Conservation (phyloP, 2,888 invertebrate species). For the Micoletzkya japonica region DNA sequence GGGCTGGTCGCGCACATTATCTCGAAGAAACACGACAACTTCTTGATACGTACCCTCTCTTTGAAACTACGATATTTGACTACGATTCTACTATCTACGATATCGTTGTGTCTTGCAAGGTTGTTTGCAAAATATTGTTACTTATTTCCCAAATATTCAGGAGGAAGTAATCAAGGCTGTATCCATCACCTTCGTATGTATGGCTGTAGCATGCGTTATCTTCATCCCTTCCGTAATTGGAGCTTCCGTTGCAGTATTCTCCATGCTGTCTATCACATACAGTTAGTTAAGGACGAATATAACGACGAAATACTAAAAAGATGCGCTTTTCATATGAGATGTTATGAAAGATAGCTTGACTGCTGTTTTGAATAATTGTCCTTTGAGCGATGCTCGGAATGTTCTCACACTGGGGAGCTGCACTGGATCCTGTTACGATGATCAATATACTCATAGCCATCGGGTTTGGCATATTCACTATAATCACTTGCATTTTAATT, state of each 20-base stretch:
- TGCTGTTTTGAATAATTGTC: neutral
- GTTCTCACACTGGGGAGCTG: constrained; percentile 53
- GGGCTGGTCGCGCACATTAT: constrained; percentile 48
- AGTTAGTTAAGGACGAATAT: constrained; percentile 36
- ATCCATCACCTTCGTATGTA: constrained; percentile 54
- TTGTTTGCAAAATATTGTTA: constrained; percentile 7
- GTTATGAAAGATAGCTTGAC: neutral
- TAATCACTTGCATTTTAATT: neutral
- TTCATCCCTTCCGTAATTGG: constrained; percentile 52
- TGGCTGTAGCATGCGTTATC: constrained; percentile 55
- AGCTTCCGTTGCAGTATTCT: constrained; percentile 48
- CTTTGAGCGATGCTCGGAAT: constrained; percentile 48
- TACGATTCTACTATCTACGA: constrained; percentile 62
- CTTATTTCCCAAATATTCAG: constrained; percentile 31
- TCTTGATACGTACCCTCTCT: constrained; percentile 49
- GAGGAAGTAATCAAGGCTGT: constrained; percentile 56
- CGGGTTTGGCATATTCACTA: constrained; percentile 67
- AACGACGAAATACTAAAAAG: neutral
- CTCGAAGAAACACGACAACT: constrained; percentile 46
- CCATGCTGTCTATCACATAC: constrained; percentile 55
- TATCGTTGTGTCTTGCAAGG: constrained; percentile 57
- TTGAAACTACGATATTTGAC: constrained; percentile 53
- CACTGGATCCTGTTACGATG: constrained; percentile 58
- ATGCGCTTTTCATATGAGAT: neutral
- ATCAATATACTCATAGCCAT: constrained; percentile 68